phyloP scores from a whole-genome alignment of 92 coral and sea anemone genomes.

The Zoanthus gigantus region DNA sequence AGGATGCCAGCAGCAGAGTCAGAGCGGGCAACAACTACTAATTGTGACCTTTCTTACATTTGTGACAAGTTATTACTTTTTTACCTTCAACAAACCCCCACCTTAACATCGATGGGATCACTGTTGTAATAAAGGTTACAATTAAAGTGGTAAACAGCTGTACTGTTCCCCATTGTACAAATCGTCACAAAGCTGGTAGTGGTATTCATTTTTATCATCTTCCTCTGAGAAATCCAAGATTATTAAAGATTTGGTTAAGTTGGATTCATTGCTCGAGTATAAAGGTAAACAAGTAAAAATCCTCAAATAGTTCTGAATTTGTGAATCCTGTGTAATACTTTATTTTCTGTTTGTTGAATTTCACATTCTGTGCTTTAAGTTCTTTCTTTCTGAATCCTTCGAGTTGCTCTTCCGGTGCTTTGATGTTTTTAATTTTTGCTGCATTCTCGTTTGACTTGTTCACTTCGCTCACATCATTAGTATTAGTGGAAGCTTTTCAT shows the following conservation, averaged over 20 bases:
- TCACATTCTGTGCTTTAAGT: constrained; percentile 39
- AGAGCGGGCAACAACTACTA: no score
- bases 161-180: no score
- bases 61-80: no score
- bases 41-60: no score
- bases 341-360: constrained; percentile 35
- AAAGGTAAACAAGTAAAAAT: constrained; percentile 3
- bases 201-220: no score
- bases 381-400: constrained; percentile 38
- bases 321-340: constrained; percentile 46
- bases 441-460: not conserved
- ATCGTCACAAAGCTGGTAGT: no score
- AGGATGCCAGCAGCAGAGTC: no score
- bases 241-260: not conserved
- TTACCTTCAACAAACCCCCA: no score
- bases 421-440: constrained; percentile 1
- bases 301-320: constrained; percentile 39
- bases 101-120: no score
- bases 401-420: constrained; percentile 30
- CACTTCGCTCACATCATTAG: constrained; percentile 10
- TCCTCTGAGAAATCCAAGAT: not conserved
- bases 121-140: no score
- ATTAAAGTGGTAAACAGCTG: no score
- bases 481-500: not conserved
- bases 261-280: not conserved